These are phyloP conservation scores for Caenorhabditis sp. DNA, from an alignment of 2,888 invertebrate genomes.

Conservation along the genomic window DNA sequence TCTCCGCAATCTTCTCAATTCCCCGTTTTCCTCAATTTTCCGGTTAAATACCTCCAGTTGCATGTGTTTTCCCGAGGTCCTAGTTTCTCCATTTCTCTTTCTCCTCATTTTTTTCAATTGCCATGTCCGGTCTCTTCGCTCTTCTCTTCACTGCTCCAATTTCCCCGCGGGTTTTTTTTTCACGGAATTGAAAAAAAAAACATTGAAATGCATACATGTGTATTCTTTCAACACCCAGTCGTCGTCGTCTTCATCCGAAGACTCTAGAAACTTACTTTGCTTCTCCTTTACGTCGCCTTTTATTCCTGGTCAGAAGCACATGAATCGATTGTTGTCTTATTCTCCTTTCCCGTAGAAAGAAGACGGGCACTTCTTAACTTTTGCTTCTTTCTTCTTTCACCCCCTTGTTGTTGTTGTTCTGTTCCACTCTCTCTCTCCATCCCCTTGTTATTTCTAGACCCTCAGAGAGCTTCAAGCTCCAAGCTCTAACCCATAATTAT, in stretches of 20 bases:
- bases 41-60: slow-evolving; percentile 38
- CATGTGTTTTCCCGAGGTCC: slow-evolving; percentile 12
- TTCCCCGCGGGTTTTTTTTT: slow-evolving; percentile 29
- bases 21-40: slow-evolving; percentile 39
- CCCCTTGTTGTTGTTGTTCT: slow-evolving; percentile 6
- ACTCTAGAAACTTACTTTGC: slow-evolving; percentile 18
- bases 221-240: slow-evolving; percentile 39
- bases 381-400: slow-evolving; percentile 25
- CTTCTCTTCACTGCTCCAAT: slow-evolving; percentile 42
- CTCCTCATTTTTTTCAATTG: slow-evolving; percentile 43
- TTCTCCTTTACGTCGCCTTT: slow-evolving; percentile 10
- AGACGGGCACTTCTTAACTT: slow-evolving; percentile 38
- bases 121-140: slow-evolving; percentile 30
- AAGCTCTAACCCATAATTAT: slow-evolving; percentile 51
- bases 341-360: slow-evolving; percentile 1
- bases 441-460: slow-evolving; percentile 37
- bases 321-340: slow-evolving; percentile 54
- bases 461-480: not conserved
- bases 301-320: slow-evolving; percentile 14
- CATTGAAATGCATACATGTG: slow-evolving; percentile 54
- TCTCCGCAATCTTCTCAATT: not conserved
- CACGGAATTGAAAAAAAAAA: slow-evolving; percentile 31
- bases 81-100: slow-evolving; percentile 34
- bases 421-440: not conserved
- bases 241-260: not conserved